Base-by-base conservation (phyloP, 1,140 invertebrate species). In the Drosophila parvula region DNA sequence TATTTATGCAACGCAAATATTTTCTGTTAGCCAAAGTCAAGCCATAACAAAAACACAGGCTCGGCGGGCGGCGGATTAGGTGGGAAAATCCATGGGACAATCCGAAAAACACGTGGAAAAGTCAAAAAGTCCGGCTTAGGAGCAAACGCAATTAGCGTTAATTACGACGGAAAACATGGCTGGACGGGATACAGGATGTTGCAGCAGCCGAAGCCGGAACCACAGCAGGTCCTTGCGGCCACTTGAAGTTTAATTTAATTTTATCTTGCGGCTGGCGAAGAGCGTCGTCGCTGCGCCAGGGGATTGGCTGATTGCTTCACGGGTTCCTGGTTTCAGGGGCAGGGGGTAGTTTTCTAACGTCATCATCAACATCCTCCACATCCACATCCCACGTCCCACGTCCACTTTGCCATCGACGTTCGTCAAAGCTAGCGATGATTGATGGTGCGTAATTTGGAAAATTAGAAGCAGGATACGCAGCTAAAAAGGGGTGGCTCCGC, bases 401-500 rank as follows among this genome's bases (percentile, higher is more conserved):
- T 69, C 63, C 70, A 81, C 57, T 60, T 80, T 47, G 59, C 67
- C 65, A 79, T 88, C 84, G 84, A 84, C 80, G 80, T 69, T 89
- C 85, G 69, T 88, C 85, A 89, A 73, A 78, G 78, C 84, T 80
- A 65, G 84, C 74, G 81, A 89, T 89, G 84, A 89, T 89, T 89
- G 84, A 89, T 89, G 84, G 84, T 89, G 84, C 84, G 84, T 89
- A 89, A 89, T 89, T 89, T 89, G 84, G 84, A 84, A 89, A 89
- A 89, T 89, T 89, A 89, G 84, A 89, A 84, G 78, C 82, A 73
- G 65, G 69, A 73, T 73, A 68, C 63, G 50, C 45, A 60, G 61
- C 61, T 27, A 64, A 44, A 89, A 89, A 89, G 78, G 84, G 84
- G 84, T 89, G 84, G 84, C 70, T 84, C 64, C 38, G 47, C 56